phyloP scores from a whole-genome alignment of 2,113 vertebrate genomes.

The Acanthisitta chloris region DNA sequence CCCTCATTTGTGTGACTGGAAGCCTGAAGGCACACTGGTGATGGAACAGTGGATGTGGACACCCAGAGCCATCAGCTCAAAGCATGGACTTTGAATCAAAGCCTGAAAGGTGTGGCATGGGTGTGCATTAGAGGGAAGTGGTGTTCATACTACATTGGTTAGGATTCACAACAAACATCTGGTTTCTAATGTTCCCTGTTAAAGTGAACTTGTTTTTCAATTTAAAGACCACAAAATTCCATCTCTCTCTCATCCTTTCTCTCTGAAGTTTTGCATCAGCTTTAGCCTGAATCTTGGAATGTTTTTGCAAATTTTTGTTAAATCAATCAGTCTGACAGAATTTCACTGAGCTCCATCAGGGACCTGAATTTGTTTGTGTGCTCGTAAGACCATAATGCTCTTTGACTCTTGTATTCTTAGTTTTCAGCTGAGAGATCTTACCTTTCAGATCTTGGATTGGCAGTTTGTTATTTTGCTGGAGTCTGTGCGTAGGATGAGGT shows the following conservation, averaged over 20 bases:
- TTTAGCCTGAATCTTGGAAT: not conserved
- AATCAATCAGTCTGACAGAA: not conserved
- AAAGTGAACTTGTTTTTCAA: not conserved
- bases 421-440: not conserved
- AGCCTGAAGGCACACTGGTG: not conserved
- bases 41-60: accelerated
- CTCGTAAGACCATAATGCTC: not conserved
- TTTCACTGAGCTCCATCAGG: not conserved
- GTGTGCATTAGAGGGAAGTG: not conserved
- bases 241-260: not conserved
- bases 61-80: not conserved
- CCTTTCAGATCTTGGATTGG: not conserved
- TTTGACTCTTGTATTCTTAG: not conserved
- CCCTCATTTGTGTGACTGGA: not conserved
- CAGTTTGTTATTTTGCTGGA: not conserved
- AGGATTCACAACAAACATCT: not conserved
- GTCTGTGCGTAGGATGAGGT: not conserved
- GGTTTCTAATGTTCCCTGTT: not conserved
- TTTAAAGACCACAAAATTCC: not conserved
- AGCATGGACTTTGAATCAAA: not conserved
- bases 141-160: not conserved
- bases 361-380: not conserved
- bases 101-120: not conserved
- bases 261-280: not conserved
- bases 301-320: not conserved